phyloP scores from a whole-genome alignment of 2,113 vertebrate genomes.

The Dolichotis patagonum region DNA sequence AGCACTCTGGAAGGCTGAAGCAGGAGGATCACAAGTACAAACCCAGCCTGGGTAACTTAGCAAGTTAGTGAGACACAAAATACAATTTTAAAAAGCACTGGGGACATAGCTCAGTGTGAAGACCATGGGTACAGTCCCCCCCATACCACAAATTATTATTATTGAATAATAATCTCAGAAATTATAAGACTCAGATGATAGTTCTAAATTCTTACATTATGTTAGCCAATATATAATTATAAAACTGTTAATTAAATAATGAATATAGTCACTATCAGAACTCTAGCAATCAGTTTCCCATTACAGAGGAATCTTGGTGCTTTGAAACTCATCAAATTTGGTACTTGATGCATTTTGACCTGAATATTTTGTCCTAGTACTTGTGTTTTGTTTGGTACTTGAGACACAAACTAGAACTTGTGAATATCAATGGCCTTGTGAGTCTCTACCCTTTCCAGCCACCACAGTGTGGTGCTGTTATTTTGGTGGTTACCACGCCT shows the following conservation, averaged over 20 bases:
- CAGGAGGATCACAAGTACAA: not conserved
- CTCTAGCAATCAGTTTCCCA: not conserved
- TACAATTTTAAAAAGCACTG: not conserved
- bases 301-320: not conserved
- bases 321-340: not conserved
- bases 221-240: not conserved
- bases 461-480: not conserved
- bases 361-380: not conserved
- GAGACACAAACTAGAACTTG: not conserved
- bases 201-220: conserved; percentile 7
- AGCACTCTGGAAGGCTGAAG: not conserved
- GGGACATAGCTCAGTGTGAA: not conserved
- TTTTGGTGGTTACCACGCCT: not conserved
- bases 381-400: not conserved
- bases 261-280: not conserved
- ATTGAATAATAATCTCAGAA: not conserved
- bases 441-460: not conserved
- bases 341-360: not conserved
- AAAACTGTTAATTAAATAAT: not conserved
- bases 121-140: not conserved
- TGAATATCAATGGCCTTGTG: not conserved
- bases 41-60: not conserved
- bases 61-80: not conserved
- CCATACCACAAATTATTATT: not conserved
- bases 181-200: not conserved